Evolutionary conservation across 2,888 invertebrate species (phyloP), one percentile per base, ranked within the genome.

Genomic region (Drosophila pseudotakahashii): DNA sequence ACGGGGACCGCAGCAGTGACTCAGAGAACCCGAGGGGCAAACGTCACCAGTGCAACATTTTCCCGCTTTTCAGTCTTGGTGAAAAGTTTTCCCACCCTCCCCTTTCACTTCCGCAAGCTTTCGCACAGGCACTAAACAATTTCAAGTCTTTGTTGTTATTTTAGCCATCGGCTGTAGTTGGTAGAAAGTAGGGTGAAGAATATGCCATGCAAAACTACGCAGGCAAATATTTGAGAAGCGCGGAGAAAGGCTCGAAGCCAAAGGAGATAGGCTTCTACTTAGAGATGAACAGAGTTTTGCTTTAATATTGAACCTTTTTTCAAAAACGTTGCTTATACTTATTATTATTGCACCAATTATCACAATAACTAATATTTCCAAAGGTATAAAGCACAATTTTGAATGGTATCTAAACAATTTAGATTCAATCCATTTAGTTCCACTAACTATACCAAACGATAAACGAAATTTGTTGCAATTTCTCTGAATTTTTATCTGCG

Each of bases 61-160:
- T 59, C 55, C 59, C 42, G 68, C 51, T 34, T 47, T 47, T 47
- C 39, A 48, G 39, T 44, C 41, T 51, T 37, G 30, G 41, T 7
- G 34, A 32, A 39, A 51, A 50, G 16, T 30, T 59, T 23, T 9
- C n/a, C 19, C 19, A 19, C 1, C 1, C 10, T 26, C 52, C 3
- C 16, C n/a, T 7, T 7, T 34, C 14, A 34, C 19, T 13, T n/a
- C 19, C 45, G n/a, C 47, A 51, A 42, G 7, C 58, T 51, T 55
- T 76, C 58, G 42, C 74, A 48, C 32, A 59, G 59, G 41, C 59
- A 54, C 71, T 63, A 66, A 83, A 72, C 77, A 83, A 75, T 75
- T 79, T 75, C 51, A 71, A 73, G 69, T 51, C 58, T 55, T 64
- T 68, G 54, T 68, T 77, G 66, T 71, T 47, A 53, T 53, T 68